Conservation (phyloP, 1,140 invertebrate species). For the Adoxophyes honmai region DNA sequence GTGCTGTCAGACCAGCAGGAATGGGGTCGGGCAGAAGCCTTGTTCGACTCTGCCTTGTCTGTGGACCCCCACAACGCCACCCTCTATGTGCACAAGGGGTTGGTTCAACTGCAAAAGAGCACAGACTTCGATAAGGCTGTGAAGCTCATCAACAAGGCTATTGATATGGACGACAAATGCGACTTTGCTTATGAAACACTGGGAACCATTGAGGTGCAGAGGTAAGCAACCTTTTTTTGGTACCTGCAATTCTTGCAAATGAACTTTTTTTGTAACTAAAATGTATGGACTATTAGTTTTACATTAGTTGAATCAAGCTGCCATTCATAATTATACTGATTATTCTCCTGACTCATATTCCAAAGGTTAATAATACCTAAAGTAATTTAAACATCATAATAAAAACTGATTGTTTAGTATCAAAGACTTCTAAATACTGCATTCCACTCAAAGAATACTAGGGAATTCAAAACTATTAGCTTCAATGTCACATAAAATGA, state of each 20-base stretch:
- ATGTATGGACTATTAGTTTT: no score
- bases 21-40: conserved; percentile 88
- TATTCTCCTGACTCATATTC: no score
- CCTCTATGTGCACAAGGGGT: conserved; percentile 90
- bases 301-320: no score
- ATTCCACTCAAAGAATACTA: no score
- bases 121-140: conserved; percentile 89
- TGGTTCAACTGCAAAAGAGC: conserved; percentile 90
- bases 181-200: conserved; percentile 97
- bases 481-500: no score
- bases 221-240: conserved; percentile 76
- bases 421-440: no score
- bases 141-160: conserved; percentile 87
- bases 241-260: conserved; percentile 23
- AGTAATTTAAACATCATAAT: no score
- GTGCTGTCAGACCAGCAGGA: conserved; percentile 90
- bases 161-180: conserved; percentile 93
- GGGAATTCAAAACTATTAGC: no score
- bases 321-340: no score
- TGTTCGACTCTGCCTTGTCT: conserved; percentile 89
- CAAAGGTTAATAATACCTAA: no score
- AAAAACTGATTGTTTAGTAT: no score
- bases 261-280: no score
- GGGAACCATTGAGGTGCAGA: conserved; percentile 95
- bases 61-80: conserved; percentile 92